phyloP scores from a whole-genome alignment of 2,797 vertebrate genomes.

The Lacerta bilineata region DNA sequence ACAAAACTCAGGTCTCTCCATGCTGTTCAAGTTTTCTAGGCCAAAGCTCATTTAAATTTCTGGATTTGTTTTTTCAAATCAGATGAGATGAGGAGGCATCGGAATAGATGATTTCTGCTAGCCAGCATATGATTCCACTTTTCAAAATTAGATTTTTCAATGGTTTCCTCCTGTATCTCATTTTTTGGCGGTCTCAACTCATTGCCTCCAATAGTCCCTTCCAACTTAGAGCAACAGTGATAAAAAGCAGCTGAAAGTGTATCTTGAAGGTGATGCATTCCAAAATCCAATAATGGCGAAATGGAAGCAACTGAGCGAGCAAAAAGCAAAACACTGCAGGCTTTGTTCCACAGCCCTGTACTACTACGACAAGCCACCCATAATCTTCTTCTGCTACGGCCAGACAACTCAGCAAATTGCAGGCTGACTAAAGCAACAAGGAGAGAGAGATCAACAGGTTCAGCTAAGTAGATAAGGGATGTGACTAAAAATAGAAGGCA shows the following conservation, averaged over 20 bases:
- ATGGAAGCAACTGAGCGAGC: neutral
- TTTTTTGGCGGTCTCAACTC: slow-evolving; percentile 26
- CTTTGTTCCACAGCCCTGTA: neutral
- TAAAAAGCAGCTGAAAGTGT: slow-evolving; percentile 27
- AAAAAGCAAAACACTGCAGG: slow-evolving; percentile 12
- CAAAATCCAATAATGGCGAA: slow-evolving; percentile 14
- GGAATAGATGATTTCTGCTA: slow-evolving; percentile 15
- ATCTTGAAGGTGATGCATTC: neutral
- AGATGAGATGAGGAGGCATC: neutral
- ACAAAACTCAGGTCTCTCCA: neutral
- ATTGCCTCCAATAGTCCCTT: slow-evolving; percentile 15
- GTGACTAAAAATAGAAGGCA: neutral
- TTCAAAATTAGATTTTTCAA: slow-evolving; percentile 38
- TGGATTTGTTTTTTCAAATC: slow-evolving; percentile 1
- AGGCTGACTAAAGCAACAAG: neutral
- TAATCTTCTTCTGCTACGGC: neutral
- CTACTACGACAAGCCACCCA: neutral
- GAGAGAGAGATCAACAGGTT: neutral
- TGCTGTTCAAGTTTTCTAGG: neutral
- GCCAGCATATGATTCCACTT: slow-evolving; percentile 30
- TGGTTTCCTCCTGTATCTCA: slow-evolving; percentile 15
- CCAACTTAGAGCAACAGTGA: slow-evolving; percentile 5
- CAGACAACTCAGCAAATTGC: neutral
- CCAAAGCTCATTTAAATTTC: neutral
- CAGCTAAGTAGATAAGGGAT: neutral